A percentile compares a stretch with the other conserved stretches of the same genome.
phyloP scores from a whole-genome alignment of 2,888 invertebrate genomes.

The Drosophila demipolita region DNA sequence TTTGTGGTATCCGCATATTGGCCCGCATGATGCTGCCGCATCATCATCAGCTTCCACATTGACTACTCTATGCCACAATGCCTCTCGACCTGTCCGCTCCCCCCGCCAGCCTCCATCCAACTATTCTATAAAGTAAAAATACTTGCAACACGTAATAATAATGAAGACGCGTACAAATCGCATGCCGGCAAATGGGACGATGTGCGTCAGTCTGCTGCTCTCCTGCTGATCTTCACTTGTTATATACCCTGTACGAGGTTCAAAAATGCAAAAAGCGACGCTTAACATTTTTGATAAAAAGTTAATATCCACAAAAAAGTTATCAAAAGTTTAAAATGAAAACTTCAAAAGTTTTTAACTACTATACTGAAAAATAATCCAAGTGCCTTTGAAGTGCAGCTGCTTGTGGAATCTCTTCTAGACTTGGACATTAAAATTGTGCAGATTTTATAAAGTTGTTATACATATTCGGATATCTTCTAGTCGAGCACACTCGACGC shows the following conservation, averaged over 20 bases:
- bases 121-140: slow-evolving; percentile 23
- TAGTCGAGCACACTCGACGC: neutral
- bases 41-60: slow-evolving; percentile 4
- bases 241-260: neutral
- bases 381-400: neutral
- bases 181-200: neutral
- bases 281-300: neutral
- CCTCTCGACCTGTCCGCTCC: neutral
- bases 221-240: neutral
- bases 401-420: neutral
- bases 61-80: slow-evolving; percentile 7
- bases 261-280: neutral
- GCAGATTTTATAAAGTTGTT: neutral
- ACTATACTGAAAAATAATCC: neutral
- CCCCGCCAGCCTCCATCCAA: neutral
- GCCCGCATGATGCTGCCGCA: slow-evolving; percentile 17
- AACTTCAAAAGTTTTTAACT: neutral
- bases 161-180: slow-evolving; percentile 16
- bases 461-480: neutral
- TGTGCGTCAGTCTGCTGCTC: neutral
- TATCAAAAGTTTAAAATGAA: neutral
- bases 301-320: neutral
- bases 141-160: slow-evolving; percentile 17
- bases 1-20: slow-evolving; percentile 16
- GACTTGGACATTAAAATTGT: neutral